Conservation (phyloP, 2,797 vertebrate genomes). For the Pyrocephalus nanus region DNA sequence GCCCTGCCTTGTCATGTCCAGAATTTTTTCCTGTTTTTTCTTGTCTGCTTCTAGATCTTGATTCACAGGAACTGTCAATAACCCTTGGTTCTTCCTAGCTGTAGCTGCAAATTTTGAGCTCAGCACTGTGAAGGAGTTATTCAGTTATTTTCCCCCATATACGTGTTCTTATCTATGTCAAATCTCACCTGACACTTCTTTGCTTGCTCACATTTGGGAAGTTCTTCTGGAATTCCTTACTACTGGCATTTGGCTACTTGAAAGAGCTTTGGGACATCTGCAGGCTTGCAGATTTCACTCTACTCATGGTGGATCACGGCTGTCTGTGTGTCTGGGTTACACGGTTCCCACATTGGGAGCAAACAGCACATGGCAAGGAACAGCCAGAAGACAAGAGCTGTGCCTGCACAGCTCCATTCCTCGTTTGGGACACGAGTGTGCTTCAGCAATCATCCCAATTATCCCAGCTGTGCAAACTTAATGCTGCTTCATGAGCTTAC, state of each 20-base stretch:
- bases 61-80: not conserved
- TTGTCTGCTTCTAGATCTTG: not conserved
- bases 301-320: not conserved
- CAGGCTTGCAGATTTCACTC: not conserved
- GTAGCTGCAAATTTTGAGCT: not conserved
- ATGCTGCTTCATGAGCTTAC: not conserved
- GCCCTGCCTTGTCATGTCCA: not conserved
- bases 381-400: not conserved
- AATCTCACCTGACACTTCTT: not conserved
- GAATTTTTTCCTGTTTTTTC: not conserved
- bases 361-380: not conserved
- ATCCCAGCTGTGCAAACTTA: not conserved
- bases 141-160: not conserved
- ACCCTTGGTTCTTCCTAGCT: not conserved
- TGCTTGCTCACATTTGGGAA: not conserved
- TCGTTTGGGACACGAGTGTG: not conserved
- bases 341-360: not conserved
- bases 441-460: not conserved
- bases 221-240: not conserved
- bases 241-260: not conserved
- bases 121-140: not conserved
- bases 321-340: not conserved
- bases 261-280: not conserved
- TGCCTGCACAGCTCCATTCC: not conserved
- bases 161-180: not conserved